phyloP scores from a whole-genome alignment of 1,140 invertebrate species.

The Scaptomyza montana region DNA sequence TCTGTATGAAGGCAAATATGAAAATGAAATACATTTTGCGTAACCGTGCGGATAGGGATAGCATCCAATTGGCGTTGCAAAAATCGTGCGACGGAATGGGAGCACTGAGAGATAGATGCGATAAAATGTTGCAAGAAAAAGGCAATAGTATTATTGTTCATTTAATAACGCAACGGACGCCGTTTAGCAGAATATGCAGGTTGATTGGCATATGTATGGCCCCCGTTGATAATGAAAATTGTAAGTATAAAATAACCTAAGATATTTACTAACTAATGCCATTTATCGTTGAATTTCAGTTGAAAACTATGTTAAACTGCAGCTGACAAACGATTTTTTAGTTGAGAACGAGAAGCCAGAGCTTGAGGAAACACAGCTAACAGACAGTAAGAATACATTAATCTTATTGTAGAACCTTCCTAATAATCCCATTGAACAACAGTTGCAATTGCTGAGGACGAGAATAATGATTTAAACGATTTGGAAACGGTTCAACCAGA shows the following conservation, averaged over 20 bases:
- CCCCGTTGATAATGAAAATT: neutral
- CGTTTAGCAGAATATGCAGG: neutral
- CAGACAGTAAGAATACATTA: too few species aligned
- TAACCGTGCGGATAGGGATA: constrained; percentile 18
- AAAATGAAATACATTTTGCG: neutral
- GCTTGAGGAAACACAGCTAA: too few species aligned
- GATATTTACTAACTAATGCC: too few species aligned
- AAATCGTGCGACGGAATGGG: constrained; percentile 87
- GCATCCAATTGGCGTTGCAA: constrained; percentile 86
- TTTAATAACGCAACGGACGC: neutral
- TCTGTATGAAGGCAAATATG: constrained; percentile 1
- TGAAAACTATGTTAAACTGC: neutral
- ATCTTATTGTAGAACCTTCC: too few species aligned
- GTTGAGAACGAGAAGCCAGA: too few species aligned
- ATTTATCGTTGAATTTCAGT: neutral
- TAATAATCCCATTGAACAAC: neutral
- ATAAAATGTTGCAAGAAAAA: neutral
- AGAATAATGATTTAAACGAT: neutral
- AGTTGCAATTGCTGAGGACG: neutral
- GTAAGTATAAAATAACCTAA: neutral
- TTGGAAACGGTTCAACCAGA: neutral
- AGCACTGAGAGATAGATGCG: constrained; percentile 85
- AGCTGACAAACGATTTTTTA: neutral
- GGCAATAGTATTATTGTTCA: neutral
- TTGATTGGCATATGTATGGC: neutral